A percentile compares a stretch with the other conserved stretches of the same genome.
Evolutionary conservation across 2,113 vertebrate genomes (phyloP).

Genomic region (Passer domesticus): DNA sequence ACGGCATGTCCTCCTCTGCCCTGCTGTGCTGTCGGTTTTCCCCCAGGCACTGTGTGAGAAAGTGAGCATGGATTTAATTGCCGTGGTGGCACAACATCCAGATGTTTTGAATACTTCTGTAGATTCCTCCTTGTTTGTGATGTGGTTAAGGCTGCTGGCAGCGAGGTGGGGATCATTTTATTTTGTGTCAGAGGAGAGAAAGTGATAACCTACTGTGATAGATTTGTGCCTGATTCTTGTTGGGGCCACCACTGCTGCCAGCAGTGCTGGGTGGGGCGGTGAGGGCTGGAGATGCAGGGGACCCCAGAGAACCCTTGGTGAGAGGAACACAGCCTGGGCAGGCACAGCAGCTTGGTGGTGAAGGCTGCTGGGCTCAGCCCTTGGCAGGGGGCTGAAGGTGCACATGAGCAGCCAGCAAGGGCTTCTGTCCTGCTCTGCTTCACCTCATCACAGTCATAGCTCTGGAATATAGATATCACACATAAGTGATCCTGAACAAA

Average conservation of each 20-base stretch:
- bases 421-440: background rate
- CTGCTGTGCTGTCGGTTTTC: background rate
- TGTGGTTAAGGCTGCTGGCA: constrained; percentile 56
- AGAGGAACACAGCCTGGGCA: fast-evolving
- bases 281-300: background rate
- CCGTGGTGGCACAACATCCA: constrained; percentile 28
- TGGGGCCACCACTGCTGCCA: background rate
- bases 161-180: background rate
- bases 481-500: background rate
- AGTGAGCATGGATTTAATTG: constrained; percentile 45
- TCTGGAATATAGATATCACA: background rate
- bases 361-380: background rate
- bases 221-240: background rate
- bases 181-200: background rate
- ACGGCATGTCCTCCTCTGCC: constrained; percentile 28
- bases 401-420: fast-evolving
- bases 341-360: background rate
- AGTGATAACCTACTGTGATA: background rate
- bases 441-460: background rate
- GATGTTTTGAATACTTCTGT: constrained; percentile 61
- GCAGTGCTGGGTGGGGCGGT: background rate
- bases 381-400: fast-evolving
- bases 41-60: constrained; percentile 26
- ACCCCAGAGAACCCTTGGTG: background rate
- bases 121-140: constrained; percentile 57